These are phyloP conservation scores for Germaria angustata DNA, from an alignment of 2,888 invertebrate genomes.

Conservation along the genomic window DNA sequence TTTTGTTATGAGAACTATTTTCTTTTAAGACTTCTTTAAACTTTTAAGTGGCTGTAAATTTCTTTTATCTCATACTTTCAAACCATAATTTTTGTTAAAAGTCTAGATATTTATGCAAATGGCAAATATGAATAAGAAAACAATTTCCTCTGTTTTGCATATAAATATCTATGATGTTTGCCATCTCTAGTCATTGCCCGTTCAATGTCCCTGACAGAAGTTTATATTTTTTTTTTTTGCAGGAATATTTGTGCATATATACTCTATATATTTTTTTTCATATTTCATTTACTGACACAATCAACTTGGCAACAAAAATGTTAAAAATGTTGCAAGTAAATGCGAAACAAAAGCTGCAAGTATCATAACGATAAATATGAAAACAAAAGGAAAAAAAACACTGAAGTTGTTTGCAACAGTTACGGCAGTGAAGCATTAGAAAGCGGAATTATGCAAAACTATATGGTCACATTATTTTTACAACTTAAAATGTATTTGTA, in stretches of 20 bases:
- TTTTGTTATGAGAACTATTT: too few relatives aligned
- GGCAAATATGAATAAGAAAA: constrained; percentile 30
- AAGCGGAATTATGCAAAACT: constrained; percentile 46
- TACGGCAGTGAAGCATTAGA: constrained; percentile 47
- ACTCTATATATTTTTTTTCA: background rate
- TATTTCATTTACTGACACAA: constrained; percentile 43
- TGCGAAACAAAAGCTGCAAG: constrained; percentile 26
- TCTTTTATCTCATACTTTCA: background rate
- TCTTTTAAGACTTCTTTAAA: background rate
- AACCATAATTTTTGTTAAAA: background rate
- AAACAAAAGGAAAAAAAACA: constrained; percentile 38
- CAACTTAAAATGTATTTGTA: constrained; percentile 4
- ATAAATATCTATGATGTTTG: background rate
- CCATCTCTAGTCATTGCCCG: constrained; percentile 35
- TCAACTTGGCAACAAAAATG: constrained; percentile 32
- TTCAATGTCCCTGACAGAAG: constrained; percentile 64
- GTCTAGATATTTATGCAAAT: constrained; percentile 40
- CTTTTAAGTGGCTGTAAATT: background rate
- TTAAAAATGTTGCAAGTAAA: constrained; percentile 35
- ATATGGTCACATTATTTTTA: constrained; percentile 20
- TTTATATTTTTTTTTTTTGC: constrained; percentile 11
- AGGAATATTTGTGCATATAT: background rate
- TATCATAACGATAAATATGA: constrained; percentile 48
- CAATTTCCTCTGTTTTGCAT: constrained; percentile 12
- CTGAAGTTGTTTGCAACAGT: constrained; percentile 27